A percentile compares a stretch with the other conserved stretches of the same genome.
Evolutionary conservation across 2,888 invertebrate species (phyloP).

Genomic region (Belgica antarctica): DNA sequence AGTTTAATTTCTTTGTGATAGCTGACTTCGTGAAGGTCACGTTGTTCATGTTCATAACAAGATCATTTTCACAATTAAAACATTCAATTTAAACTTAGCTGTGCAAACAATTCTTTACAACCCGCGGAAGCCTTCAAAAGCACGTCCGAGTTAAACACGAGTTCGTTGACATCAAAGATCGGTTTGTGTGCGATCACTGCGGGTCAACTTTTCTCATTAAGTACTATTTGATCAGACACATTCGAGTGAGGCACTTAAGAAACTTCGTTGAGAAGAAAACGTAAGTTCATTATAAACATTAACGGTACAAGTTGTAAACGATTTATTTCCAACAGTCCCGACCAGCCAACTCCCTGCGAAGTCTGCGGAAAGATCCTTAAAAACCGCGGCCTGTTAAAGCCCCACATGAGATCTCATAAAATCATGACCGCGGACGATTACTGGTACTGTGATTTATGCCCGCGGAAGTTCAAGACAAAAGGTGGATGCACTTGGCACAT

Average conservation of each 20-base stretch:
- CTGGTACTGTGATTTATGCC: slow-evolving; percentile 30
- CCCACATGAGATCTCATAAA: slow-evolving; percentile 36
- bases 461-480: slow-evolving; percentile 33
- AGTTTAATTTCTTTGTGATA: not conserved
- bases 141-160: slow-evolving; percentile 34
- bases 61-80: no score
- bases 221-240: slow-evolving; percentile 27
- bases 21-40: no score
- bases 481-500: slow-evolving; percentile 38
- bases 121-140: slow-evolving; percentile 16
- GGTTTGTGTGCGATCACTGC: slow-evolving; percentile 22
- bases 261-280: slow-evolving; percentile 22
- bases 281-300: not conserved
- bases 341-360: slow-evolving; percentile 24
- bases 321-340: not conserved
- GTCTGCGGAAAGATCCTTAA: slow-evolving; percentile 34
- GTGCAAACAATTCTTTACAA: slow-evolving; percentile 25
- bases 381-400: slow-evolving; percentile 28
- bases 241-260: slow-evolving; percentile 1
- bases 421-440: slow-evolving; percentile 32
- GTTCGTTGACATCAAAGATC: slow-evolving; percentile 27
- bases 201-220: slow-evolving; percentile 16
- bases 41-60: no score
- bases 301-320: not conserved
- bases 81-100: not conserved